Percentiles rank a stretch among this genome's conserved stretches.
Evolutionary conservation across 2,797 vertebrate genomes (phyloP).

Genomic region (Channa striata): DNA sequence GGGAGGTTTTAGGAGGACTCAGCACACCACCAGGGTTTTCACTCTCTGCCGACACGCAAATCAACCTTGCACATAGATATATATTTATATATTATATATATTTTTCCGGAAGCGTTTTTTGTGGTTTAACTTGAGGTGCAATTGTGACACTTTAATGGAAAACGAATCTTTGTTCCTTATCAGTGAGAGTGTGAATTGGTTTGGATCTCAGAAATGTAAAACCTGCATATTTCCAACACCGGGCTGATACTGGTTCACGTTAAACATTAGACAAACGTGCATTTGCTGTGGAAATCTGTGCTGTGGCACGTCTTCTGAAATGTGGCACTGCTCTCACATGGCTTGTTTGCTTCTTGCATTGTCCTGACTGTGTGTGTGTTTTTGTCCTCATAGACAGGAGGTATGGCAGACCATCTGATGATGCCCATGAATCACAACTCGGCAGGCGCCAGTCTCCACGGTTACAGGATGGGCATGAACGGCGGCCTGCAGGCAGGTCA

Average conservation of each 20-base stretch:
- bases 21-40: slow-evolving; percentile 45
- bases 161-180: slow-evolving; percentile 7
- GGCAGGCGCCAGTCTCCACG: slow-evolving; percentile 85
- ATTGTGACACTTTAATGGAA: slow-evolving; percentile 28
- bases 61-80: slow-evolving; percentile 60
- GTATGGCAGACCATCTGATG: slow-evolving; percentile 97
- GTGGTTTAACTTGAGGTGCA: slow-evolving; percentile 44
- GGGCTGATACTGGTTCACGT: background rate
- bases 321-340: slow-evolving; percentile 25
- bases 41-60: slow-evolving; percentile 44
- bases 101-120: slow-evolving; percentile 52
- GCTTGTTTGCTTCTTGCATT: slow-evolving; percentile 30
- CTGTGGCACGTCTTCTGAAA: slow-evolving; percentile 1
- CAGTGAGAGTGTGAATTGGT: background rate
- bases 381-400: slow-evolving; percentile 73
- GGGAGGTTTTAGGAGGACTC: slow-evolving; percentile 43
- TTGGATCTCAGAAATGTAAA: background rate
- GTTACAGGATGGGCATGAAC: slow-evolving; percentile 92
- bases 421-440: slow-evolving; percentile 92
- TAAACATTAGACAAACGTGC: background rate
- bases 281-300: background rate
- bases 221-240: background rate
- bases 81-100: too few species aligned
- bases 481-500: slow-evolving; percentile 87
- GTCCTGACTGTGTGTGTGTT: slow-evolving; percentile 60